A percentile compares a stretch with the other conserved stretches of the same genome.
Evolutionary conservation across 2,888 invertebrate species (phyloP).

Genomic region (Drosophila stalkeri): DNA sequence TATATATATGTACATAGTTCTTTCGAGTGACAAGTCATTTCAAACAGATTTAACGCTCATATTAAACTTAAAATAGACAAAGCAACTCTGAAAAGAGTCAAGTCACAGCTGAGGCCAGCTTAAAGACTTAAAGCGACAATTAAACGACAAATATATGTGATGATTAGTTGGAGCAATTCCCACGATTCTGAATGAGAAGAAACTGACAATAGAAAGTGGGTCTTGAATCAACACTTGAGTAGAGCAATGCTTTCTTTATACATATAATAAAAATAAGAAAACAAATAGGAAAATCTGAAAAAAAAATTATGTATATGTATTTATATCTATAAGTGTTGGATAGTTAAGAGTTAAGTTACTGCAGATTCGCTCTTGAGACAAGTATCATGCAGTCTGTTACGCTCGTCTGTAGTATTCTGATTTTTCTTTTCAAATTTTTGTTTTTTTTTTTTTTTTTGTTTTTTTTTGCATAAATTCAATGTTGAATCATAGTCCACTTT

Average conservation of each 20-base stretch:
- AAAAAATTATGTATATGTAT: not conserved
- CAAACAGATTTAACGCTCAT: not conserved
- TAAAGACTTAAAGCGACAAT: not conserved
- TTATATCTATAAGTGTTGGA: too few relatives aligned
- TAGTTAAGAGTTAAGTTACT: not conserved
- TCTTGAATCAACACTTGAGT: not conserved
- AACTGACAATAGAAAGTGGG: conserved; percentile 5
- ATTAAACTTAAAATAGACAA: not conserved
- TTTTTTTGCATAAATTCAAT: conserved; percentile 1
- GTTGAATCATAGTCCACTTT: not conserved
- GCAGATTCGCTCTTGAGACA: not conserved
- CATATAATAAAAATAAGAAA: not conserved
- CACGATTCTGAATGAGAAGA: conserved; percentile 2
- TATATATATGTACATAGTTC: not conserved
- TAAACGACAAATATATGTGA: conserved; percentile 6
- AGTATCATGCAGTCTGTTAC: not conserved
- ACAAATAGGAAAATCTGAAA: not conserved
- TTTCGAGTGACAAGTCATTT: not conserved
- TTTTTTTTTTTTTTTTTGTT: too few relatives aligned
- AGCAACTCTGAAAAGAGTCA: not conserved
- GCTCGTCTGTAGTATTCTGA: not conserved
- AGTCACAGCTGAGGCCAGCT: conserved; percentile 3
- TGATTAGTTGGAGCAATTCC: conserved; percentile 1
- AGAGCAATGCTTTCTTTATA: not conserved
- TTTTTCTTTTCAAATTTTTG: not conserved